Conservation (phyloP, 2,113 vertebrate genomes). For the Cathartes aura region DNA sequence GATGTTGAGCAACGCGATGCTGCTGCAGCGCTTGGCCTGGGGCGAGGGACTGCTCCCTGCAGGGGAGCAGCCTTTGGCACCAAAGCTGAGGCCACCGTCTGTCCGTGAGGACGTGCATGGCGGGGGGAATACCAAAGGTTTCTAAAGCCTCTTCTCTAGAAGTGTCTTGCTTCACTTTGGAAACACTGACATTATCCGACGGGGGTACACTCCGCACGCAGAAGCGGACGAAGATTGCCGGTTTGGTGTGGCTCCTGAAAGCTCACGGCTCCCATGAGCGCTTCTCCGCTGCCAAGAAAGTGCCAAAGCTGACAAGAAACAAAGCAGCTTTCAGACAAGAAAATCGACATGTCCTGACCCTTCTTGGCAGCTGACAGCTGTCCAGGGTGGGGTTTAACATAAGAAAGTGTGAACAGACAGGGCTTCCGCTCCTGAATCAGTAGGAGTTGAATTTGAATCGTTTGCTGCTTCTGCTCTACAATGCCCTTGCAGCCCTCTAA, state of each 20-base stretch:
- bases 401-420: neutral
- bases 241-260: neutral
- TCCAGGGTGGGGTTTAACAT: neutral
- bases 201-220: fast-evolving
- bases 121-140: neutral
- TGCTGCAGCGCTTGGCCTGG: neutral
- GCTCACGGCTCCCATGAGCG: fast-evolving
- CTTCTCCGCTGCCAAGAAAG: neutral
- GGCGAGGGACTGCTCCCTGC: neutral
- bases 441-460: neutral
- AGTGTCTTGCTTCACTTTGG: neutral
- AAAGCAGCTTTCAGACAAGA: neutral
- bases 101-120: fast-evolving
- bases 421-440: neutral
- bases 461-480: neutral
- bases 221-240: fast-evolving
- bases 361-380: neutral
- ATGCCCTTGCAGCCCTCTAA: neutral
- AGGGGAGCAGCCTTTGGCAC: neutral
- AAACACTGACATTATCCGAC: neutral
- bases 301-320: neutral
- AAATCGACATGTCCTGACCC: neutral
- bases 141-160: neutral
- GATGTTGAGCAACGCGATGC: neutral
- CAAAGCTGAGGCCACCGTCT: too few relatives aligned